Percentiles rank a stretch among this genome's conserved stretches.
These are phyloP conservation scores for Sebastes hopkinsi DNA, from an alignment of 2,797 vertebrate genomes.

Conservation along the genomic window DNA sequence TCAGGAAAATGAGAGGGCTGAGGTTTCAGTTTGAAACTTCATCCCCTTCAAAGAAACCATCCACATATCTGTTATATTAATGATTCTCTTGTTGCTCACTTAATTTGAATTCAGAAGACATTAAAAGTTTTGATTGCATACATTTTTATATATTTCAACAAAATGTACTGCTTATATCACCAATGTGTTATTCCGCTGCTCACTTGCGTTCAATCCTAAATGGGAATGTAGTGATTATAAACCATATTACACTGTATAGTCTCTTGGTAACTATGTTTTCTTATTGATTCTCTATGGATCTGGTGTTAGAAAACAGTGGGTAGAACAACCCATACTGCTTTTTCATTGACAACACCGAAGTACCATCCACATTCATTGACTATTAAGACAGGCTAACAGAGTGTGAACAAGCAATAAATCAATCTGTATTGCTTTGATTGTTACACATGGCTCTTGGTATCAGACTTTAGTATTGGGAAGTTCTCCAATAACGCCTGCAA, in stretches of 20 bases:
- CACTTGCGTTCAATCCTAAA: not conserved
- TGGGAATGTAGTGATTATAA: not conserved
- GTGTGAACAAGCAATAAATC: slow-evolving; percentile 60
- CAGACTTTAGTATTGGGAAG: slow-evolving; percentile 26
- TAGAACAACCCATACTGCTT: slow-evolving; percentile 17
- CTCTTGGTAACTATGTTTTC: not conserved
- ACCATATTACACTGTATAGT: not conserved
- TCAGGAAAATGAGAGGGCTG: slow-evolving; percentile 22
- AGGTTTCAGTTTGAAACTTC: slow-evolving; percentile 27
- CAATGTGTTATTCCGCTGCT: not conserved
- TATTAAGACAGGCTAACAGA: slow-evolving; percentile 39
- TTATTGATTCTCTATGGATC: slow-evolving; percentile 19
- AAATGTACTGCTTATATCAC: not conserved
- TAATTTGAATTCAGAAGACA: not conserved
- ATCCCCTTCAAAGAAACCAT: slow-evolving; percentile 39
- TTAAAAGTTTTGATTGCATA: not conserved
- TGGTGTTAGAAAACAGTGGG: not conserved
- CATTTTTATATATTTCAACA: not conserved
- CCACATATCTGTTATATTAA: slow-evolving; percentile 42
- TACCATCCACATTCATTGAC: not conserved
- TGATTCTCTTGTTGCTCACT: slow-evolving; percentile 38
- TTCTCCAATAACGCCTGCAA: slow-evolving; percentile 29
- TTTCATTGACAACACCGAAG: slow-evolving; percentile 6
- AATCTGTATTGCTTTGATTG: slow-evolving; percentile 48
- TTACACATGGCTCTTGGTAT: slow-evolving; percentile 11